Conservation (phyloP, 2,888 invertebrate genomes). For the Embidobia sp. region DNA sequence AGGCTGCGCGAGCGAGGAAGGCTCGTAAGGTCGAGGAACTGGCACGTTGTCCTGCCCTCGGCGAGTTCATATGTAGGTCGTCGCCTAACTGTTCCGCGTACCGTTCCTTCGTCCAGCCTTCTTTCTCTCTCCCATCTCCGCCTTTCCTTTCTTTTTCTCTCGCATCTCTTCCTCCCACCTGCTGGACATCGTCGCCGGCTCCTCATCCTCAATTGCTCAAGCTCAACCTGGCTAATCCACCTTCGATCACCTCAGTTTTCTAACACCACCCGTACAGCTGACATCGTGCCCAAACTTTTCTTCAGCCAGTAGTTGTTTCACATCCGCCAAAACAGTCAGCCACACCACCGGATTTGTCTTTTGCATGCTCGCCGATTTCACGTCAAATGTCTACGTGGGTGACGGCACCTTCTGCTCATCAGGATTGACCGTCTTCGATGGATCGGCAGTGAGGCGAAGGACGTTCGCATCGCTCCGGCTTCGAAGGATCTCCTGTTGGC, state of each 20-base stretch:
- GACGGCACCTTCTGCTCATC: no score
- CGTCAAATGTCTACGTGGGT: conserved; percentile 18
- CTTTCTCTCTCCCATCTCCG: conserved; percentile 46
- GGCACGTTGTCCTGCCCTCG: conserved; percentile 78
- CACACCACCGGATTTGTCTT: no score
- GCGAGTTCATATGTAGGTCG: conserved; percentile 79
- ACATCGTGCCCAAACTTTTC: conserved; percentile 15
- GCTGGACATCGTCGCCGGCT: conserved; percentile 54
- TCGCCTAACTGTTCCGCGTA: conserved; percentile 81
- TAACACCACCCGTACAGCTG: conserved; percentile 21
- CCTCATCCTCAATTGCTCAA: no score
- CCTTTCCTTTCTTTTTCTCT: conserved; percentile 59
- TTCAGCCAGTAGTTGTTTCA: no score
- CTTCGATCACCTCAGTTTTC: conserved; percentile 49
- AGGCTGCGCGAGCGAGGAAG: conserved; percentile 47
- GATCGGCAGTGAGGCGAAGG: conserved; percentile 42
- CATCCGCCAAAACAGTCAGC: no score
- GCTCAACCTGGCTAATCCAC: conserved; percentile 58
- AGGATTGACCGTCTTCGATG: conserved; percentile 30
- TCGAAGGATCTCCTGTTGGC: neutral
- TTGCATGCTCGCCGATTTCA: neutral
- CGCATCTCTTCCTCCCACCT: conserved; percentile 45
- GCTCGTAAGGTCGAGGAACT: conserved; percentile 73
- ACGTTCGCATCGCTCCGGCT: conserved; percentile 23
- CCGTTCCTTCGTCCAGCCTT: conserved; percentile 73